Percentiles rank a stretch among this genome's conserved stretches.
Conservation (phyloP, 1,140 invertebrate genomes). For the Solen grandis region DNA sequence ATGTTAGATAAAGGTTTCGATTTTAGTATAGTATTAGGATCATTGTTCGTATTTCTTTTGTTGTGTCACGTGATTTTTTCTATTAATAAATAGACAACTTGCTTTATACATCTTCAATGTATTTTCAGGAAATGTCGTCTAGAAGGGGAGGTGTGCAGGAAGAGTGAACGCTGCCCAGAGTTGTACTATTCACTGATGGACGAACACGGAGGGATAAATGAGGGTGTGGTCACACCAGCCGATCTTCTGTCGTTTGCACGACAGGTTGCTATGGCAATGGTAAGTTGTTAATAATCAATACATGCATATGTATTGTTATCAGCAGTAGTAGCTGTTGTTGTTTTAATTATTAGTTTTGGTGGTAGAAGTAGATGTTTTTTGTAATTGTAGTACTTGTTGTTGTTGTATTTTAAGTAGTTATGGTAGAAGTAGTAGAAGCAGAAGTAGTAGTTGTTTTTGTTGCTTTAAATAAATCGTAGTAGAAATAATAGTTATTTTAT, state of each 20-base stretch:
- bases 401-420: background rate
- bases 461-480: too few species aligned
- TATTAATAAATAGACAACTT: too few species aligned
- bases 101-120: too few species aligned
- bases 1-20: too few species aligned
- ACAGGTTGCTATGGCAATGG: constrained; percentile 80
- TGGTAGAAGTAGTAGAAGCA: background rate
- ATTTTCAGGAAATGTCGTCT: constrained; percentile 76
- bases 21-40: too few species aligned
- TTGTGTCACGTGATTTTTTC: too few species aligned
- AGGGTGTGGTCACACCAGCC: constrained; percentile 74
- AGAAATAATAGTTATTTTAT: too few species aligned
- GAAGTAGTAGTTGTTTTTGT: background rate
- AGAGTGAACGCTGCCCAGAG: constrained; percentile 67
- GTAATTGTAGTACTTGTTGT: background rate
- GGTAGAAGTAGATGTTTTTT: background rate
- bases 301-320: background rate
- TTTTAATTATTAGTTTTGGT: background rate
- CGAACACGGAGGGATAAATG: constrained; percentile 72
- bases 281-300: constrained; percentile 57
- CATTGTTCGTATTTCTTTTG: too few species aligned
- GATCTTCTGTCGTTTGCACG: constrained; percentile 79
- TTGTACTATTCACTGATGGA: constrained; percentile 75
- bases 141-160: constrained; percentile 73
- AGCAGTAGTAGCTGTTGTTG: background rate